phyloP scores from a whole-genome alignment of 2,888 invertebrate genomes.

The Mythimna impura region DNA sequence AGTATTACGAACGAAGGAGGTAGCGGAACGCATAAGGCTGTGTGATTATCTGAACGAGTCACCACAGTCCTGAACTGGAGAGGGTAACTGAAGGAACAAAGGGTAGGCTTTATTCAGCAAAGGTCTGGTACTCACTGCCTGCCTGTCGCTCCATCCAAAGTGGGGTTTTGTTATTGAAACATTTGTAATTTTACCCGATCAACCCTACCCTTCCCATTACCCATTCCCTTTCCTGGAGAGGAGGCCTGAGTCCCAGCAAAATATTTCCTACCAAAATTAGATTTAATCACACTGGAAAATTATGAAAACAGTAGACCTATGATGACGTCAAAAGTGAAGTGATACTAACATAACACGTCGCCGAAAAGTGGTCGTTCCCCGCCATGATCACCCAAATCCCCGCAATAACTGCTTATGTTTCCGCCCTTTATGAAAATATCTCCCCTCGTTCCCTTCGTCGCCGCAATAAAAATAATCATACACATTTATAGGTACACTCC shows the following conservation, averaged over 20 bases:
- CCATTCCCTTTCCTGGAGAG: no score
- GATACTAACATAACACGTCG: slow-evolving; percentile 42
- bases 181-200: no score
- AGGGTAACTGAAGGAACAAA: no score
- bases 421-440: slow-evolving; percentile 60
- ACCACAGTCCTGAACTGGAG: no score
- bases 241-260: not conserved
- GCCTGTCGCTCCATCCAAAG: not conserved
- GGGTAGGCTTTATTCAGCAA: no score
- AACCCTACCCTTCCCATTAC: no score
- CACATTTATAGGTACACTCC: slow-evolving; percentile 23
- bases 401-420: slow-evolving; percentile 63
- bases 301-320: slow-evolving; percentile 40
- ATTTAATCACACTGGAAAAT: slow-evolving; percentile 20
- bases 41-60: no score
- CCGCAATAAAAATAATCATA: slow-evolving; percentile 59
- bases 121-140: no score
- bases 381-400: slow-evolving; percentile 58
- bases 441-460: slow-evolving; percentile 16
- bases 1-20: no score
- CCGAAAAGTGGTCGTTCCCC: slow-evolving; percentile 50
- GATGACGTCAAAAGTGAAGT: slow-evolving; percentile 53
- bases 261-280: not conserved
- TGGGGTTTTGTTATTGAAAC: not conserved
- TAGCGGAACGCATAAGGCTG: no score